Conservation (phyloP, 2,797 vertebrate species). For the Sternotherus odoratus region DNA sequence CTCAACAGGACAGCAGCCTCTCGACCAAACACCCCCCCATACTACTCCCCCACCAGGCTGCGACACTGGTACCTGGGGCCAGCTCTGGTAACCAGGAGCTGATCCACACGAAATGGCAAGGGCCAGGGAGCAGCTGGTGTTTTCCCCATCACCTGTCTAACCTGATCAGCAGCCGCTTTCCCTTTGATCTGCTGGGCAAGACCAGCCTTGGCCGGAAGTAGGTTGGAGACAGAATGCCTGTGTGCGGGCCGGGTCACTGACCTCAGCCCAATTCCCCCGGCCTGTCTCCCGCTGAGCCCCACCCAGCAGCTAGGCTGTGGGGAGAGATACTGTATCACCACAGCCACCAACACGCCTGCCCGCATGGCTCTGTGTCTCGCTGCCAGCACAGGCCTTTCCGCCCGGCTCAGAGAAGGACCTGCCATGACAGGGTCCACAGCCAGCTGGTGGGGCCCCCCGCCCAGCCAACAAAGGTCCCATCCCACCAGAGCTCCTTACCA, state of each 20-base stretch:
- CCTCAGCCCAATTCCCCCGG: neutral
- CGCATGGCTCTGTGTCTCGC: neutral
- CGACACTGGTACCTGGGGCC: neutral
- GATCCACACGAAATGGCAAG: neutral
- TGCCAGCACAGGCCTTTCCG: neutral
- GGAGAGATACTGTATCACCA: neutral
- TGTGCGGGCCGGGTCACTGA: neutral
- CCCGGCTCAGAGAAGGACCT: neutral
- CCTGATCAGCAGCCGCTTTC: neutral
- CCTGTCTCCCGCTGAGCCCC: neutral
- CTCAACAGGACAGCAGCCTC: neutral
- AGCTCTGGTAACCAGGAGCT: neutral
- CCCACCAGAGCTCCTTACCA: conserved; percentile 68
- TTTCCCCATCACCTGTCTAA: neutral
- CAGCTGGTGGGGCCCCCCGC: neutral
- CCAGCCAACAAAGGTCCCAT: neutral
- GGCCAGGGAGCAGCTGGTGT: neutral
- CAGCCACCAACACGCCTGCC: neutral
- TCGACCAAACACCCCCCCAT: too few relatives aligned
- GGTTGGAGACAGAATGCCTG: neutral
- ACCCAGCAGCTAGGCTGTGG: neutral
- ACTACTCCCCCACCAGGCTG: neutral
- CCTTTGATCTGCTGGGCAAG: neutral
- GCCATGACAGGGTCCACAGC: neutral
- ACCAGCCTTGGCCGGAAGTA: neutral